Evolutionary conservation across 1,140 invertebrate genomes (phyloP), one percentile per base, ranked within the genome.

Genomic region (Pachyrhynchus sulphureomaculatus): DNA sequence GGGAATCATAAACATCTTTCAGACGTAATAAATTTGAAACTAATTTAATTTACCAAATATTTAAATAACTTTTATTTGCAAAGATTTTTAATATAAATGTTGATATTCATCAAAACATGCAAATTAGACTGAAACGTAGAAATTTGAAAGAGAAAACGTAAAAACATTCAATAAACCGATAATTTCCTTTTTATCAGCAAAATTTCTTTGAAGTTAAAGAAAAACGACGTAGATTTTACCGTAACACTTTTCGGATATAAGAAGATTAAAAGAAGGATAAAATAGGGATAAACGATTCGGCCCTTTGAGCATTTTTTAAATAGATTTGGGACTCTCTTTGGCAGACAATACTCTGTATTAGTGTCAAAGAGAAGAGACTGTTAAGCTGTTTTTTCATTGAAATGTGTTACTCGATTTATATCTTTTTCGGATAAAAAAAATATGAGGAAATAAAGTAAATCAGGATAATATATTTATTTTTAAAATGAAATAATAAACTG

Each of bases 221-320:
- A 23, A 32, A 23, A 13, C n/a, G n/a, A 49, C 29, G 29, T 21
- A 53, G 41, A 41, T 54, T 41, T 36, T 33, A 13, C 23, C 24
- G 3, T 18, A 15, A 18, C 23, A 20, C 26, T 54, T 54, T 54
- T 42, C 21, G 36, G 48, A 42, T 37, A 54, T 42, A 29, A 17
- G 36, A 29, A 42, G 52, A 54, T 54, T 54, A 54, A 54, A 54
- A 41, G 52, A 29, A 29, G 52, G 52, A 41, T 54, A 41, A 54
- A 54, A 54, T 32, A 37, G 52, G 36, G 48, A 54, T 54, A 54
- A 54, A 42, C 52, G 52, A 42, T 37, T 54, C 23, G 24, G 52
- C 52, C 36, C 52, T 54, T 54, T 54, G 52, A 54, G 52, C 39
- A 54, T 54, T 54, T 54, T 54, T 54, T 54, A 54, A 54, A 37